Base-by-base conservation (phyloP, 2,113 vertebrate genomes). In the Rhinopomastus cyanomelas region DNA sequence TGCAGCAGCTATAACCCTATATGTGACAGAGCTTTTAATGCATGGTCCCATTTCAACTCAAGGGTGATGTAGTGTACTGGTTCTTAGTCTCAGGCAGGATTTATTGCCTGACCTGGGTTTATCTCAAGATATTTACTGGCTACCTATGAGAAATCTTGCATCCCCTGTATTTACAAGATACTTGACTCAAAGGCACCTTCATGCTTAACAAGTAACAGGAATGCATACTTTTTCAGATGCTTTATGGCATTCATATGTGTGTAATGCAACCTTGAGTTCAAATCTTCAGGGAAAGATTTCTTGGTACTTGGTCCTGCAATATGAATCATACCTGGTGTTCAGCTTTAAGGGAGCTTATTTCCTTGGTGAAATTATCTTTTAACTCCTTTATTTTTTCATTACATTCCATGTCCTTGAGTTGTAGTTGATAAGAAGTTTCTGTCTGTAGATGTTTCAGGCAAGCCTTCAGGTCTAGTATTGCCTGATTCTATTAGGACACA, bases 341-440 rank as follows among this genome's bases (percentile, higher is more conserved):
- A 3, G 88, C 97, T 94, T 98, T 98, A 77, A 99, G 96, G 25
- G 97, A 96, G 39, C 97, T 97, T 94, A 98, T 98, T 96, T 99
- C 98, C 93, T 98, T 97, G 57, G 96, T 92, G 59, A 98, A 99
- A 85, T 97, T 98, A 64, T 98, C 98, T 3, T 98, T 97, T 53
- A 99, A 94, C 71, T 98, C 97, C 93, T 98, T 98, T 82, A 98
- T 97, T 97, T 98, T 99, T 97, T 99, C 98, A 11, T 96, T 98
- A 95, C 98, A 98, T 95, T 97, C 98, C 94, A 99, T 98, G 85
- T 99, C 99, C 94, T 98, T 99, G 44, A 99, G 97, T 51, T 96
- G 97, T 39, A 99, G 97, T 75, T 99, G 98, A 17, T 98, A 99
- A 78, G 99, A 97, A 21, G 98, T 99, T 96, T 99, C 98, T 97